Evolutionary conservation across 2,797 vertebrate species (phyloP).

Genomic region (Syngnathus rostellatus): DNA sequence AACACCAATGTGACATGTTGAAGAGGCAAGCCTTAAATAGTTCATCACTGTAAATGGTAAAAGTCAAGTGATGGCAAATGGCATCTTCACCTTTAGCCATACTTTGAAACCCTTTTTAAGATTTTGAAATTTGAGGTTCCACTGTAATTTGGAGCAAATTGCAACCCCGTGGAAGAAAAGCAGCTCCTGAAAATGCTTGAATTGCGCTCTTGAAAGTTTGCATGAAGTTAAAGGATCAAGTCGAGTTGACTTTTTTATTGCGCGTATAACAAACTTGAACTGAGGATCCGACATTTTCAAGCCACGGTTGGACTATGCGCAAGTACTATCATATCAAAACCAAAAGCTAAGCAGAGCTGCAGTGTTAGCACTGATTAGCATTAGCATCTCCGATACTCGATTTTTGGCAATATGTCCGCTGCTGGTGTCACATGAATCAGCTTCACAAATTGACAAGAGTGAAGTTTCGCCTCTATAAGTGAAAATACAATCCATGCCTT

Average conservation of each 20-base stretch:
- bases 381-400: neutral
- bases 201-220: neutral
- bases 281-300: neutral
- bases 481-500: neutral
- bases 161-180: neutral
- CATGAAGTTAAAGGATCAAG: neutral
- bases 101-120: neutral
- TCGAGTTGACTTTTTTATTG: neutral
- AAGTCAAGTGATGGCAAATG: no score
- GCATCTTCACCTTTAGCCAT: no score
- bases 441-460: neutral
- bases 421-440: neutral
- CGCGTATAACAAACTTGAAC: neutral
- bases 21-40: no score
- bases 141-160: neutral
- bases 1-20: no score
- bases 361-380: neutral
- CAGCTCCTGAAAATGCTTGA: neutral
- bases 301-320: neutral
- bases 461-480: neutral
- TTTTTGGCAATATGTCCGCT: no score
- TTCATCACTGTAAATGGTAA: no score
- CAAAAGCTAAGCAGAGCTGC: neutral
- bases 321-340: conserved; percentile 2
- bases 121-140: neutral